These are phyloP conservation scores for Drosophila kambysellisi DNA, from an alignment of 2,888 invertebrate species.

Conservation along the genomic window DNA sequence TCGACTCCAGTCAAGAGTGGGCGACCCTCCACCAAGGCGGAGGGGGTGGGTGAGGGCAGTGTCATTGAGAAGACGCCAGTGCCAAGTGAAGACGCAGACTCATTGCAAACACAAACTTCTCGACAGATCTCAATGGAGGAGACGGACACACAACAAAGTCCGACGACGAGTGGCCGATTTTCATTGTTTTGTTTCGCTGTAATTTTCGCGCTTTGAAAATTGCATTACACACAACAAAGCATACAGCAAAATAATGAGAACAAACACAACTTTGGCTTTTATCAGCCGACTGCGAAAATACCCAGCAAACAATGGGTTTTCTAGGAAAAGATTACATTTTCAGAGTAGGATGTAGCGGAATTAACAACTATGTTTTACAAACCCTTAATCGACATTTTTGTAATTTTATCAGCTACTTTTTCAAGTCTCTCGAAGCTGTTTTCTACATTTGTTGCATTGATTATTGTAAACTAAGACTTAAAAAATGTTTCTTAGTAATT, in stretches of 20 bases:
- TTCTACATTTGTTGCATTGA: neutral
- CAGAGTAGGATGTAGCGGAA: neutral
- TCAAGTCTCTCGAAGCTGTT: neutral
- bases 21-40: slow-evolving; percentile 32
- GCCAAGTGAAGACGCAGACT: slow-evolving; percentile 66
- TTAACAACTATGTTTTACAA: neutral
- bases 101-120: slow-evolving; percentile 63
- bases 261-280: neutral
- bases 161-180: slow-evolving; percentile 54
- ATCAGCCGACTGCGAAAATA: slow-evolving; percentile 29
- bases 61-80: slow-evolving; percentile 54
- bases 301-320: slow-evolving; percentile 12
- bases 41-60: neutral
- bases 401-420: neutral
- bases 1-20: slow-evolving; percentile 28
- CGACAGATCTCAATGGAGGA: slow-evolving; percentile 2
- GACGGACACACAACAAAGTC: slow-evolving; percentile 33
- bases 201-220: slow-evolving; percentile 81
- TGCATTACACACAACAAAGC: slow-evolving; percentile 80
- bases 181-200: slow-evolving; percentile 78
- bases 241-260: slow-evolving; percentile 42
- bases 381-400: neutral
- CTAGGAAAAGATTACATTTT: neutral
- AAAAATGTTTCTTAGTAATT: accelerated
- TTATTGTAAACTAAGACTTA: neutral